Conservation (phyloP, 2,113 vertebrate genomes). For the Eulemur rufifrons region DNA sequence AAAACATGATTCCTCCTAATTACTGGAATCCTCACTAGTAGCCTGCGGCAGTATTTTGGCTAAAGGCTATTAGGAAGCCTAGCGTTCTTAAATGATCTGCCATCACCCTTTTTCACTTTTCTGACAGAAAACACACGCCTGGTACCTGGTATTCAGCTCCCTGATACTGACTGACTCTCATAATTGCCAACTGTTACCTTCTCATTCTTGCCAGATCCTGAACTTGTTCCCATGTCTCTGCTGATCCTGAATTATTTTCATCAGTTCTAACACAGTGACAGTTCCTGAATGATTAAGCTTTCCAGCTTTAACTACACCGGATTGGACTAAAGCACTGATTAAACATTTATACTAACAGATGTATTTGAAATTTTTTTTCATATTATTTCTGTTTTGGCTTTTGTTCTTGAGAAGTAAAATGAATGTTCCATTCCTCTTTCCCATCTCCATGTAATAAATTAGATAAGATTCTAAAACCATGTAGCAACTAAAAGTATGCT, state of each 20-base stretch:
- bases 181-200: background rate
- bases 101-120: background rate
- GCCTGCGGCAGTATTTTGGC: background rate
- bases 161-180: background rate
- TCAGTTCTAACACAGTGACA: background rate
- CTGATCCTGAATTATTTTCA: background rate
- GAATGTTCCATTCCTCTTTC: background rate
- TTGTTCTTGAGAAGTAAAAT: background rate
- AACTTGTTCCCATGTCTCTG: background rate
- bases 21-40: background rate
- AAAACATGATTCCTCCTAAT: background rate
- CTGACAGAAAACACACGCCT: background rate
- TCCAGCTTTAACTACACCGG: background rate
- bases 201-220: background rate
- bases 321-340: background rate
- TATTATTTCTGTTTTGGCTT: background rate
- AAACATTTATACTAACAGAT: background rate
- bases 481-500: background rate
- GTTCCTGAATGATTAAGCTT: background rate
- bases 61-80: background rate
- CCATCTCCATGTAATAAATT: background rate
- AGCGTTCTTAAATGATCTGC: background rate
- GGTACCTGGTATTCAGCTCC: background rate
- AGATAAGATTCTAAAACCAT: background rate
- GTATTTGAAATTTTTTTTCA: background rate